A percentile compares a stretch with the other conserved stretches of the same genome.
Evolutionary conservation across 1,140 invertebrate genomes (phyloP).

Genomic region (Bombus picipes): DNA sequence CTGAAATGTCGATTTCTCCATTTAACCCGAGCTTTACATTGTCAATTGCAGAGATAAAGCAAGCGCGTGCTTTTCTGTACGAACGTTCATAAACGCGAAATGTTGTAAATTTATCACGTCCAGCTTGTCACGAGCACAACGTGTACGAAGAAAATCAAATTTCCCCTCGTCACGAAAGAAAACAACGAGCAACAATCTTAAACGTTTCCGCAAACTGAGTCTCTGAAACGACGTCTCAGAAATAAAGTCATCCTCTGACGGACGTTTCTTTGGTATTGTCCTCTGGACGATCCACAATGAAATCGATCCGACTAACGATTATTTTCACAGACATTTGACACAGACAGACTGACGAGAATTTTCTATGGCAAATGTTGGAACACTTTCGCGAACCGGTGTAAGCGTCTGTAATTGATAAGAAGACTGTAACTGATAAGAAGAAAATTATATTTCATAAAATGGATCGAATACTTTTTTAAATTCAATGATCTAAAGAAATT

Average conservation of each 20-base stretch:
- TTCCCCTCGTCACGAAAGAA: not conserved
- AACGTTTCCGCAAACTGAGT: not conserved
- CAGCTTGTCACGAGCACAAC: not conserved
- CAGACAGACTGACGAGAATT: too few species aligned
- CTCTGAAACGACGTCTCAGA: not conserved
- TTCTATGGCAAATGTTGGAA: too few species aligned
- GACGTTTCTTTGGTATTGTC: not conserved
- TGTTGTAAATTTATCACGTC: slow-evolving; percentile 36
- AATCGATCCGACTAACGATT: too few species aligned
- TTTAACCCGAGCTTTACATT: slow-evolving; percentile 37
- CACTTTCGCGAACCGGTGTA: too few species aligned
- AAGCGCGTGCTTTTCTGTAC: not conserved
- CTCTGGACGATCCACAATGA: not conserved
- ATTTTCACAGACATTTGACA: too few species aligned
- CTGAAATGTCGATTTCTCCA: slow-evolving; percentile 24
- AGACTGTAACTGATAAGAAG: too few species aligned
- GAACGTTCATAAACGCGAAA: not conserved
- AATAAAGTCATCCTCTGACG: not conserved
- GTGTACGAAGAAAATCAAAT: slow-evolving; percentile 12
- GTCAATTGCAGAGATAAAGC: slow-evolving; percentile 27
- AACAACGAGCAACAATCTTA: not conserved
- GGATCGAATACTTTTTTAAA: too few species aligned
- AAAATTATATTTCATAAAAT: too few species aligned
- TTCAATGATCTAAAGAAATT: too few species aligned
- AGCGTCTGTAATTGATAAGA: too few species aligned